Evolutionary conservation across 2,113 vertebrate genomes (phyloP).

Genomic region (Catharus fuscescens): DNA sequence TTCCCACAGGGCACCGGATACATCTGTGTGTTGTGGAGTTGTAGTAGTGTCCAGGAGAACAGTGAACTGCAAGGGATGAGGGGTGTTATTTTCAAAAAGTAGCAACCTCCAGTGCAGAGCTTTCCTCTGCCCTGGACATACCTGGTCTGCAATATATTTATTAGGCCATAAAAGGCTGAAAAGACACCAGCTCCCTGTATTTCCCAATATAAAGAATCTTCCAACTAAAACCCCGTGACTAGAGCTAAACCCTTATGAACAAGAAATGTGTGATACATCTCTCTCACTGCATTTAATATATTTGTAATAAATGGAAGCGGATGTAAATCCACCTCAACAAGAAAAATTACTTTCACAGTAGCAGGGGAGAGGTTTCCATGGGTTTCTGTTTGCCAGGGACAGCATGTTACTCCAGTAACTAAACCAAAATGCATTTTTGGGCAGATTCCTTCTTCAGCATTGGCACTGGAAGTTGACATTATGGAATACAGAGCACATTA

Average conservation of each 20-base stretch:
- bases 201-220: background rate
- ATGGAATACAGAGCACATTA: rapidly evolving
- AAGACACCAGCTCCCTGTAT: background rate
- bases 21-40: constrained; percentile 81
- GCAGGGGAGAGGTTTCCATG: background rate
- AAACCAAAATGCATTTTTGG: background rate
- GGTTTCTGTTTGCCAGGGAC: background rate
- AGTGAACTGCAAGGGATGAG: constrained; percentile 75
- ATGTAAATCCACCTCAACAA: background rate
- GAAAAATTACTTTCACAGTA: background rate
- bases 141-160: background rate
- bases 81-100: background rate
- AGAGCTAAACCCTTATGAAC: background rate
- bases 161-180: background rate
- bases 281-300: background rate
- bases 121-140: background rate
- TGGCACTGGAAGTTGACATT: background rate
- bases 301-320: background rate
- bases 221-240: background rate
- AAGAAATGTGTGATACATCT: rapidly evolving
- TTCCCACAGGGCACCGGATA: constrained; percentile 78
- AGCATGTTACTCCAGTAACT: background rate
- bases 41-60: constrained; percentile 85
- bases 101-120: background rate
- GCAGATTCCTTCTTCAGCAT: background rate